Percentiles rank a stretch among this genome's conserved stretches.
These are phyloP conservation scores for Ciconia nigra DNA, from an alignment of 2,797 vertebrate genomes.

Conservation along the genomic window DNA sequence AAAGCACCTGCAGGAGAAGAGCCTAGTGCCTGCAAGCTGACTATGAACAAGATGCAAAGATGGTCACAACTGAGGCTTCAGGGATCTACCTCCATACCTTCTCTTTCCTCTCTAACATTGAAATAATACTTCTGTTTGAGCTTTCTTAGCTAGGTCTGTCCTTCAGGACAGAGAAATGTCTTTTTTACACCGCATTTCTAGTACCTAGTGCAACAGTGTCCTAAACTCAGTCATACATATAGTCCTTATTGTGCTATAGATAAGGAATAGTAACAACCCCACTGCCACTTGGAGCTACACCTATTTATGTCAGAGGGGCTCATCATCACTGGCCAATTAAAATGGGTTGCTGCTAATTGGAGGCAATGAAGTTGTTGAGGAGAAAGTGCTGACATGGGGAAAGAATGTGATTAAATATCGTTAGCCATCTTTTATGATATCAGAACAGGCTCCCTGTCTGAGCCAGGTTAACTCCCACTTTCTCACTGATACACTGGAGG, in stretches of 20 bases:
- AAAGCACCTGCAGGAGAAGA: background rate
- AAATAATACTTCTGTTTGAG: background rate
- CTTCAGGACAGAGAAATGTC: background rate
- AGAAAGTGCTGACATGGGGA: conserved; percentile 37
- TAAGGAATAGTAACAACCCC: background rate
- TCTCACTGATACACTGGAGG: background rate
- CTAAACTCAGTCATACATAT: background rate
- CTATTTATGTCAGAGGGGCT: background rate
- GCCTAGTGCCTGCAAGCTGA: background rate
- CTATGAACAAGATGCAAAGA: background rate
- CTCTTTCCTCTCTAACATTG: background rate
- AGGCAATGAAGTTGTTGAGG: background rate
- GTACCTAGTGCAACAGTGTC: background rate
- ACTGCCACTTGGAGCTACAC: background rate
- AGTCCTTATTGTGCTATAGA: background rate
- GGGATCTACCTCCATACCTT: background rate
- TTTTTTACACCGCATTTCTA: background rate
- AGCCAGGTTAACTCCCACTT: conserved; percentile 45
- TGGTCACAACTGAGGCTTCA: background rate
- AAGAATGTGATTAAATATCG: conserved; percentile 34
- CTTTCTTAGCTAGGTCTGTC: background rate
- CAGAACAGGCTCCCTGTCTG: background rate
- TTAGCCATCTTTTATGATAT: conserved; percentile 24
- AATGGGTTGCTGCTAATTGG: background rate
- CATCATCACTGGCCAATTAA: conserved; percentile 35